phyloP scores from a whole-genome alignment of 2,888 invertebrate genomes.

The Conomelus anceps region DNA sequence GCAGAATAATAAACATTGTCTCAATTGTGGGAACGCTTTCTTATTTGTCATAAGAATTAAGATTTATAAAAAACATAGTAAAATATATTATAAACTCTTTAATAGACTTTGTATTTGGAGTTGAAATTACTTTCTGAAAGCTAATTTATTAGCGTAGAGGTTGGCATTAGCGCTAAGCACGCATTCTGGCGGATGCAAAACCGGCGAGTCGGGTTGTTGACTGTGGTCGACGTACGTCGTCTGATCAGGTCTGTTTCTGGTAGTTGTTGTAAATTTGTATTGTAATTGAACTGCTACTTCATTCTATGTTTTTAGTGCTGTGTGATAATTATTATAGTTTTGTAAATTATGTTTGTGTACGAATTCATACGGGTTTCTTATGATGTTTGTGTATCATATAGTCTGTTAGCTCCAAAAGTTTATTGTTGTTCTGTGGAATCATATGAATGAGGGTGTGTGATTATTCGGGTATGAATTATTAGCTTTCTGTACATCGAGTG shows the following conservation, averaged over 20 bases:
- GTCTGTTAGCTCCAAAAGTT: not conserved
- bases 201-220: conserved; percentile 27
- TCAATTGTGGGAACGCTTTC: not conserved
- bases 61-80: not conserved
- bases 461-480: not conserved
- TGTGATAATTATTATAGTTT: not conserved
- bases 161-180: conserved; percentile 14
- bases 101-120: not conserved
- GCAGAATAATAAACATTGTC: not conserved
- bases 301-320: not conserved
- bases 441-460: not conserved
- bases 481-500: not conserved
- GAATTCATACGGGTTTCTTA: not conserved
- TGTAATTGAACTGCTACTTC: not conserved
- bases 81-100: not conserved
- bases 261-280: not conserved
- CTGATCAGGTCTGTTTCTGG: conserved; percentile 1
- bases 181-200: conserved; percentile 23
- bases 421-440: not conserved
- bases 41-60: not conserved
- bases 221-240: conserved; percentile 17
- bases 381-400: not conserved
- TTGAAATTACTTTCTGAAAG: not conserved
- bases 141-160: not conserved
- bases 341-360: not conserved